These are phyloP conservation scores for Triplophysa yarkandensis DNA, from an alignment of 2,797 vertebrate genomes.

Conservation along the genomic window DNA sequence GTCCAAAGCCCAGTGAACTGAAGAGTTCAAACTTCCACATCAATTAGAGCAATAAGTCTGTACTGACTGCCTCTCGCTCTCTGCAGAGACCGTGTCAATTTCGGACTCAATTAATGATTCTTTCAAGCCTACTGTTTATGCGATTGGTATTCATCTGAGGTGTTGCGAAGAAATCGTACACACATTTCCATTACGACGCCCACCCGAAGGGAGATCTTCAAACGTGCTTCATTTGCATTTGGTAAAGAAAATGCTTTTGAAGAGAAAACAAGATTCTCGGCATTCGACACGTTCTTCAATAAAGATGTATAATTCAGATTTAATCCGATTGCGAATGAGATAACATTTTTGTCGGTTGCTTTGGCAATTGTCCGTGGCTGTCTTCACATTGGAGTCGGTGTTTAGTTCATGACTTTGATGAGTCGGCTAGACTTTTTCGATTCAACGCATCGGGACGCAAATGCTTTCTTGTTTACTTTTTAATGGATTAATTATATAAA, in stretches of 20 bases:
- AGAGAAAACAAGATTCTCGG: slow-evolving; percentile 53
- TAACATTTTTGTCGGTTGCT: slow-evolving; percentile 11
- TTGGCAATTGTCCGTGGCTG: slow-evolving; percentile 29
- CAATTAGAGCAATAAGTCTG: slow-evolving; percentile 59
- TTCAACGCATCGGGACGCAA: neutral
- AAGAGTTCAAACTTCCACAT: slow-evolving; percentile 63
- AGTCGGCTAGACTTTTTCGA: slow-evolving; percentile 2
- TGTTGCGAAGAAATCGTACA: slow-evolving; percentile 69
- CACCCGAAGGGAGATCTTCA: slow-evolving; percentile 69
- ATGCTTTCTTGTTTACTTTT: neutral
- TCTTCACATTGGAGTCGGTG: neutral
- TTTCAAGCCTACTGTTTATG: slow-evolving; percentile 63
- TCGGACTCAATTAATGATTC: slow-evolving; percentile 77
- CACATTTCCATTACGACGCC: slow-evolving; percentile 72
- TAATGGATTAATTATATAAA: neutral
- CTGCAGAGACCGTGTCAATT: slow-evolving; percentile 61
- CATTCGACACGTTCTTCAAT: slow-evolving; percentile 56
- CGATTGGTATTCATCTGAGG: slow-evolving; percentile 64
- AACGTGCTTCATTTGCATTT: slow-evolving; percentile 62
- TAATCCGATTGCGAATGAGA: slow-evolving; percentile 50
- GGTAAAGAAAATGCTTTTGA: slow-evolving; percentile 54
- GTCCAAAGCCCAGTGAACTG: slow-evolving; percentile 57
- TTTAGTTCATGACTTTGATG: slow-evolving; percentile 32
- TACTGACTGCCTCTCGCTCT: slow-evolving; percentile 53
- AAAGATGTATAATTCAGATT: slow-evolving; percentile 53